Evolutionary conservation across 1,140 invertebrate species (phyloP), one percentile per base, ranked within the genome.

Genomic region (Trichomalopsis sarcophagae): DNA sequence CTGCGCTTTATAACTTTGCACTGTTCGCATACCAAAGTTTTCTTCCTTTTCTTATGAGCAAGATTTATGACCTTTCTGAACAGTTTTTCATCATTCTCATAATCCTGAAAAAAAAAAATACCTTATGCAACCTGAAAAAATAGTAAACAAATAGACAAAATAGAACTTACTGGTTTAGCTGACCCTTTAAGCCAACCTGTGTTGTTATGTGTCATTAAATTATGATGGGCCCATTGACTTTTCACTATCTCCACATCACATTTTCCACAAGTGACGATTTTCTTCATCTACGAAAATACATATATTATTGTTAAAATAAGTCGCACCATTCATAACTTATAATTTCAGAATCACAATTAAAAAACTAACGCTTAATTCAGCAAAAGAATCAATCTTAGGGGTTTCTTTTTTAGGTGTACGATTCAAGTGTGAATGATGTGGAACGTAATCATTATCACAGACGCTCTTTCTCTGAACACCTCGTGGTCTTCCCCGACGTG

Each of bases 1-100:
- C 95, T 96, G 2, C 93, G 94, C 86, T 95, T 95, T 5, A 82
- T 82, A 47, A 78, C 79, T 2, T 92, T 91, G 89, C 96, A 96
- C 66, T 89, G 91, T 86, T 95, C 94, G 89, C 96, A 96, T 66
- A 87, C 89, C 7, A 96, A 89, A 68, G 89, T 91, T 69, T 93
- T 93, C 82, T 91, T 91, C 68, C 88, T 89, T 68, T 88, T 90
- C 78, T 92, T 91, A 84, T 90, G 88, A 40, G 90, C 87, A 82
- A 62, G 14, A 74, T 50, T 40, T 92, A 89, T 62, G 86, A 92
- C 84, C 84, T 77, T 88, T 76, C 87, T 88, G 11, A 90, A 83
- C 2, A 94, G 85, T 83, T 91, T 90, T 13, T 88, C 86, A n/a
- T 93, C 85, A 76, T 92, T 89, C 21, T 91, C 89, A 44, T 91